Evolutionary conservation across 2,888 invertebrate species (phyloP), one percentile per base, ranked within the genome.

Genomic region (Thera obeliscata): DNA sequence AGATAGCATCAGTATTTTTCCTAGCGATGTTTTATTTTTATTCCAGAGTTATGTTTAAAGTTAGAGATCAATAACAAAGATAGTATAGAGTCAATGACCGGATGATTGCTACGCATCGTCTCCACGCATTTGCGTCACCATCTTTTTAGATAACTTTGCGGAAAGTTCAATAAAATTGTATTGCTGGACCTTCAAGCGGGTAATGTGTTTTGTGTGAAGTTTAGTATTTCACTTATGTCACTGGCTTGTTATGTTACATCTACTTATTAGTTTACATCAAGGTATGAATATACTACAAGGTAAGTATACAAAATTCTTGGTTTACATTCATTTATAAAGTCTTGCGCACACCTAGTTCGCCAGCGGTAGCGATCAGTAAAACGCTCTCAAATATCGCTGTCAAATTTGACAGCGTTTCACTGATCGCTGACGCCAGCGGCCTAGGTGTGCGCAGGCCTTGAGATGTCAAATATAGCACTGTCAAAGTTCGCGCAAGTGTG

Each of bases 41-140:
- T 12, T 62, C 5, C 2, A 61, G 52, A 22, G 33, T 33, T 46
- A 35, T 48, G 85, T 84, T 22, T 83, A 76, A 76, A 76, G 71
- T 85, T 83, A 81, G 80, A 83, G 83, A 85, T 84, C 80, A 84
- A 84, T 84, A 87, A 87, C 83, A 86, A 80, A 73, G 64, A 46
- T 69, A 69, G 87, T 85, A 85, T 83, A 38, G 65, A 72, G 85
- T 81, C 84, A 87, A 82, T 56, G 87, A 75, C 81, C 86, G 75
- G 67, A 70, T 72, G 75, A 79, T 76, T 61, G 74, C 73, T 67
- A 54, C 64, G 55, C 59, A 63, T 61, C 69, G 72, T 72, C 75
- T 76, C 48, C 67, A 64, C 68, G 57, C 64, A 75, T 72, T 79
- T 80, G 78, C 85, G 83, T 84, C 82, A 79, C 68, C 67, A 72